A percentile compares a stretch with the other conserved stretches of the same genome.
Conservation (phyloP, 2,888 invertebrate species). For the Ypsolopha sequella region DNA sequence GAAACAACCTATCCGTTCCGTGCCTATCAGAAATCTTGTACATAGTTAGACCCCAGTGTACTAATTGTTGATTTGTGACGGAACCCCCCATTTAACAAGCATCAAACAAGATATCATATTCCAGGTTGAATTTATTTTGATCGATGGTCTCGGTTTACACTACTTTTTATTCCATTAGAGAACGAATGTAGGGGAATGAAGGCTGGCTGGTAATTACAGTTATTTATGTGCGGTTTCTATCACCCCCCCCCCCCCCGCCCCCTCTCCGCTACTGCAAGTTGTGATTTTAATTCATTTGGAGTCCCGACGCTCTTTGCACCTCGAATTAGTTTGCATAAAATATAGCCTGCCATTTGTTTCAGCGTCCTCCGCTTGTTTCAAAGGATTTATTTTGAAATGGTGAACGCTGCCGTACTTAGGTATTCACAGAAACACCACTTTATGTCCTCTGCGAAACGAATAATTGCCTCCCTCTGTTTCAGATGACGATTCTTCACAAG, state of each 20-base stretch:
- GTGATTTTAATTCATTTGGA: conserved; percentile 63
- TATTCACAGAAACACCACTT: no score
- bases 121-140: not conserved
- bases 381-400: not conserved
- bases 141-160: conserved; percentile 22
- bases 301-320: conserved; percentile 55
- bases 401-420: not conserved
- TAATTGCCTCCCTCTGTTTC: conserved; percentile 32
- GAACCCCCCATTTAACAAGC: no score
- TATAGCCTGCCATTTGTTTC: conserved; percentile 51
- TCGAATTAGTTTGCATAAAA: conserved; percentile 63
- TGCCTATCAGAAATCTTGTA: not conserved
- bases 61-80: no score
- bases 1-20: not conserved
- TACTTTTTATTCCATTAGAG: conserved; percentile 28
- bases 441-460: no score
- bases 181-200: conserved; percentile 30
- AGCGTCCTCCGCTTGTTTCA: conserved; percentile 17
- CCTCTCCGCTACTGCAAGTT: conserved; percentile 53
- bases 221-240: conserved; percentile 62
- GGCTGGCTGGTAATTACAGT: conserved; percentile 45
- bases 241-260: conserved; percentile 15
- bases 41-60: no score
- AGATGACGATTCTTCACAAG: conserved; percentile 86
- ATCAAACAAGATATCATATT: no score